Conservation (phyloP, 2,113 vertebrate species). For the Thymallus thymallus region DNA sequence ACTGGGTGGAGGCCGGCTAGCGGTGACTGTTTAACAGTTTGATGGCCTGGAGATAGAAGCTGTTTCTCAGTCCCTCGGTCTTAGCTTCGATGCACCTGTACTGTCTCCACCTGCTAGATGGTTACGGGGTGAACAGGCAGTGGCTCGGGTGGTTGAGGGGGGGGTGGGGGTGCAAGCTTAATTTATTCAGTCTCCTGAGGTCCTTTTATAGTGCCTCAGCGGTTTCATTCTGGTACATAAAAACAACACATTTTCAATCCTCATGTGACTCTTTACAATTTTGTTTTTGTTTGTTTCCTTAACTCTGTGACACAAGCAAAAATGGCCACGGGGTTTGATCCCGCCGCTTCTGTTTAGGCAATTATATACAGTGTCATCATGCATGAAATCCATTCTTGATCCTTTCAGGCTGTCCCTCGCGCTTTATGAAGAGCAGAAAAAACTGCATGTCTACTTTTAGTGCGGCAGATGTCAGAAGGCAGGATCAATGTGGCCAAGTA, state of each 20-base stretch:
- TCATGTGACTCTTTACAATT: not conserved
- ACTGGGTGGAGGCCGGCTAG: no score
- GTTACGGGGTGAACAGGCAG: no score
- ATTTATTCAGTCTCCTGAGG: no score
- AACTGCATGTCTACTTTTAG: not conserved
- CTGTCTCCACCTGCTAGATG: no score
- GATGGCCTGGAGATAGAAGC: no score
- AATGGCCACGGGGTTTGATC: not conserved
- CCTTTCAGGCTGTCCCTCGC: not conserved
- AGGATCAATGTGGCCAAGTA: constrained; percentile 18
- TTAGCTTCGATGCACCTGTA: no score
- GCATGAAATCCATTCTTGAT: not conserved
- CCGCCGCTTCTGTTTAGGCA: not conserved
- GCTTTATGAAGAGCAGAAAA: not conserved
- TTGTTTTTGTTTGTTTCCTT: not conserved
- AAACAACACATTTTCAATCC: not conserved
- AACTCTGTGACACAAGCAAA: not conserved
- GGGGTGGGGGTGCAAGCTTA: no score
- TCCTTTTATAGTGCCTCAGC: no score
- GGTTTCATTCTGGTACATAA: not conserved
- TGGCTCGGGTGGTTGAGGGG: no score
- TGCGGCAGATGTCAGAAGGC: not conserved
- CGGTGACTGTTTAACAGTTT: no score
- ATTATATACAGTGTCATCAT: not conserved
- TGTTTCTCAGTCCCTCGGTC: no score